Evolutionary conservation across 2,113 vertebrate genomes (phyloP).

Genomic region (Maccullochella peelii): DNA sequence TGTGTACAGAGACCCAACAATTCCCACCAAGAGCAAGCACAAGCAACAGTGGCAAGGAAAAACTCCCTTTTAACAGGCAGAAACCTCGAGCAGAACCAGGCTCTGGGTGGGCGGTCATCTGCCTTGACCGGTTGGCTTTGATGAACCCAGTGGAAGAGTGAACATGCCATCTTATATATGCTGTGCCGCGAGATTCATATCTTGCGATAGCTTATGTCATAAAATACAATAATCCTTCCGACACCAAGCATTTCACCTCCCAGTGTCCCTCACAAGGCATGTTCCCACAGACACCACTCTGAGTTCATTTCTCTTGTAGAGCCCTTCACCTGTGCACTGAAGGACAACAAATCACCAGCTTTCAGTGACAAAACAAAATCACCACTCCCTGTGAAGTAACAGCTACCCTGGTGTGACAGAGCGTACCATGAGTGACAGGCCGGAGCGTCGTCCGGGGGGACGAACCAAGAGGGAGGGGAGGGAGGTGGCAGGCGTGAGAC

Average conservation of each 20-base stretch:
- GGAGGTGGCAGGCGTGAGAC: conserved; percentile 77
- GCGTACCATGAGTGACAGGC: conserved; percentile 71
- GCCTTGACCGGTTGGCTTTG: too few relatives aligned
- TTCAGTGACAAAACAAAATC: conserved; percentile 10
- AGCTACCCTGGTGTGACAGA: not conserved
- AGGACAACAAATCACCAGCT: not conserved
- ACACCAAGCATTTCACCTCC: conserved; percentile 28
- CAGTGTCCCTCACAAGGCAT: not conserved
- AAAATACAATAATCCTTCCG: not conserved
- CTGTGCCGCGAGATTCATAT: not conserved
- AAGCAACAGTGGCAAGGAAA: too few relatives aligned
- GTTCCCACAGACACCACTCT: conserved; percentile 5
- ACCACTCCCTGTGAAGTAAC: conserved; percentile 34
- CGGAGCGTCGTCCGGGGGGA: conserved; percentile 68
- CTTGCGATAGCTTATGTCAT: not conserved
- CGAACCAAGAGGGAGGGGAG: conserved; percentile 85
- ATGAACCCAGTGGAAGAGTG: conserved; percentile 21
- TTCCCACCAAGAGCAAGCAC: too few relatives aligned
- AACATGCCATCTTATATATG: not conserved
- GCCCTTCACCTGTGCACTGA: conserved; percentile 27
- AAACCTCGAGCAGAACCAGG: too few relatives aligned
- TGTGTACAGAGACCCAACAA: too few relatives aligned
- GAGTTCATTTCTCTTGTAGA: not conserved
- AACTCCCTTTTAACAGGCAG: too few relatives aligned
- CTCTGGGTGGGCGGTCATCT: too few relatives aligned